Conservation (phyloP, 2,113 vertebrate genomes). For the Hypocryptadius cinnamomeus region DNA sequence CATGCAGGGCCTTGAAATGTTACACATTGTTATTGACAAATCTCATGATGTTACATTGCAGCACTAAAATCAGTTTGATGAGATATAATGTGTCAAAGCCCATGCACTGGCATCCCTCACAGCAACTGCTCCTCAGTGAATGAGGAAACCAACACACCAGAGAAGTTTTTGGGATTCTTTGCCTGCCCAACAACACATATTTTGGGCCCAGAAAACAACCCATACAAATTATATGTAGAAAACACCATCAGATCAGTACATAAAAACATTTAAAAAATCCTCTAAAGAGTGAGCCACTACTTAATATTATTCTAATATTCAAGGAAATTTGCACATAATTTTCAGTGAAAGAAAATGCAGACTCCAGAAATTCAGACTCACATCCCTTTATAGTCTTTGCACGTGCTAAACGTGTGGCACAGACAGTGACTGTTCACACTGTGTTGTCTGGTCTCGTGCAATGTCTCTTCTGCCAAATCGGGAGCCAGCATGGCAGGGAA, state of each 20-base stretch:
- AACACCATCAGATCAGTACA: background rate
- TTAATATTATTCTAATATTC: background rate
- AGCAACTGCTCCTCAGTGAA: background rate
- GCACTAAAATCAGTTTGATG: background rate
- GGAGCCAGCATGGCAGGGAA: background rate
- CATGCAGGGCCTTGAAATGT: background rate
- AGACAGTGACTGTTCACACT: background rate
- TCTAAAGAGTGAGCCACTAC: background rate
- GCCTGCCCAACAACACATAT: background rate
- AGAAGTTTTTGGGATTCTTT: background rate
- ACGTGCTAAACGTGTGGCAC: rapidly evolving
- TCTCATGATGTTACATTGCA: background rate
- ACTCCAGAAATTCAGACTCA: background rate
- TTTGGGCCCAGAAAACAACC: background rate
- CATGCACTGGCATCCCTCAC: background rate
- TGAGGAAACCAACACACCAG: background rate
- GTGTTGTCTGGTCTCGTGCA: background rate
- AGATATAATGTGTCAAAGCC: background rate
- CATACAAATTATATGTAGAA: background rate
- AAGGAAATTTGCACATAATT: background rate
- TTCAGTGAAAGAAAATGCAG: background rate
- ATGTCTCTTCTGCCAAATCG: background rate
- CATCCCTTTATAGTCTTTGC: background rate
- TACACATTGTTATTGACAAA: background rate
- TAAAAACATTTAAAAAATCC: background rate